These are phyloP conservation scores for Charadrius vociferus DNA, from an alignment of 2,113 vertebrate species.

Conservation along the genomic window DNA sequence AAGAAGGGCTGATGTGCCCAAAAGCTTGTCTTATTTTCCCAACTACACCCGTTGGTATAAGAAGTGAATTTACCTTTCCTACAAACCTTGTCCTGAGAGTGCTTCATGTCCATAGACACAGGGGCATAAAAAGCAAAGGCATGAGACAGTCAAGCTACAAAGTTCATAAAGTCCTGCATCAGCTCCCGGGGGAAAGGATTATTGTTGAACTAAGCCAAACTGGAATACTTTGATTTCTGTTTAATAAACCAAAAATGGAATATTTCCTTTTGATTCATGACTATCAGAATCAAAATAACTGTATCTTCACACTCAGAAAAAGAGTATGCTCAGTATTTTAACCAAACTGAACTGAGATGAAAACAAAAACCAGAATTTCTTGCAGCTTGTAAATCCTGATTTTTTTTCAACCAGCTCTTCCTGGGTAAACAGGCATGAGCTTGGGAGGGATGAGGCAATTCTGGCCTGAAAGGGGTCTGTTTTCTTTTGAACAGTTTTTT, in stretches of 20 bases:
- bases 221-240: background rate
- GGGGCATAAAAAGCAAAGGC: background rate
- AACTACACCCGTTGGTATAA: background rate
- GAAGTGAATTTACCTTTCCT: background rate
- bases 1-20: background rate
- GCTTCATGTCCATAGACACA: background rate
- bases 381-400: background rate
- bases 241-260: background rate
- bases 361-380: background rate
- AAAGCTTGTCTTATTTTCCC: background rate
- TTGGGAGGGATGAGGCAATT: background rate
- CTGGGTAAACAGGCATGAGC: background rate
- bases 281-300: background rate
- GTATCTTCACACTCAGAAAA: background rate
- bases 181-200: background rate
- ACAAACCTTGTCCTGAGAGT: background rate
- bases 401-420: background rate
- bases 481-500: constrained; percentile 51
- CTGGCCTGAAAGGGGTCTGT: background rate
- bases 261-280: background rate
- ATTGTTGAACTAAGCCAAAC: background rate
- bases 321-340: background rate
- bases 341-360: background rate
- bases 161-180: background rate
- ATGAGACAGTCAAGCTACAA: background rate